phyloP scores from a whole-genome alignment of 2,113 vertebrate species.

The Oreochromis tanganicae region DNA sequence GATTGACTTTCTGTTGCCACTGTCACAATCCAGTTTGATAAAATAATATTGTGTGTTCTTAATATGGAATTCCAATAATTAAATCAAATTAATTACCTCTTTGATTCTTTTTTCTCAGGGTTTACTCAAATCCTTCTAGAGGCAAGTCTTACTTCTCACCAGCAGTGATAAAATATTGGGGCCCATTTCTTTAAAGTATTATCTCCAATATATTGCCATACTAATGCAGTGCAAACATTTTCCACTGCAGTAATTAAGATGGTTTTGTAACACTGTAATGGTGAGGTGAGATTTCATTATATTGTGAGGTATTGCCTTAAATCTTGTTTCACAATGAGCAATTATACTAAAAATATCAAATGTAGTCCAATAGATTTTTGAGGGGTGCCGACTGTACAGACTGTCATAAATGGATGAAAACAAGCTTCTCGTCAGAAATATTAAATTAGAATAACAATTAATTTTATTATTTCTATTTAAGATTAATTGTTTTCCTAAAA shows the following conservation, averaged over 20 bases:
- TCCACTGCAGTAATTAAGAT: background rate
- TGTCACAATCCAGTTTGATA: background rate
- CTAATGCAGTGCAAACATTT: background rate
- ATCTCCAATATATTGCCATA: background rate
- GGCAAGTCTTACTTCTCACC: accelerated
- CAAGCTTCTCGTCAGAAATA: background rate
- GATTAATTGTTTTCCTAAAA: background rate
- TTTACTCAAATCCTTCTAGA: background rate
- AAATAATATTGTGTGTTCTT: background rate
- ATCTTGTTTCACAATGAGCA: background rate
- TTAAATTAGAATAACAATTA: background rate
- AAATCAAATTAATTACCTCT: background rate
- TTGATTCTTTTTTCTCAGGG: background rate
- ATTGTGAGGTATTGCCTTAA: background rate
- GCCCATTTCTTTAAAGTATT: background rate
- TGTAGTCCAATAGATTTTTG: background rate
- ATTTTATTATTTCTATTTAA: background rate
- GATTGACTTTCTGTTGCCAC: background rate
- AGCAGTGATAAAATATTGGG: background rate
- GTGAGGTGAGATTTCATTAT: background rate
- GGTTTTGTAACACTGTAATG: background rate
- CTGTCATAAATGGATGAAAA: background rate
- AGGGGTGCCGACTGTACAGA: background rate
- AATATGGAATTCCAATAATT: background rate
- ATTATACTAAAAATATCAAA: accelerated